Percentiles rank a stretch among this genome's conserved stretches.
Conservation (phyloP, 1,140 invertebrate genomes). For the Aphis gossypii region DNA sequence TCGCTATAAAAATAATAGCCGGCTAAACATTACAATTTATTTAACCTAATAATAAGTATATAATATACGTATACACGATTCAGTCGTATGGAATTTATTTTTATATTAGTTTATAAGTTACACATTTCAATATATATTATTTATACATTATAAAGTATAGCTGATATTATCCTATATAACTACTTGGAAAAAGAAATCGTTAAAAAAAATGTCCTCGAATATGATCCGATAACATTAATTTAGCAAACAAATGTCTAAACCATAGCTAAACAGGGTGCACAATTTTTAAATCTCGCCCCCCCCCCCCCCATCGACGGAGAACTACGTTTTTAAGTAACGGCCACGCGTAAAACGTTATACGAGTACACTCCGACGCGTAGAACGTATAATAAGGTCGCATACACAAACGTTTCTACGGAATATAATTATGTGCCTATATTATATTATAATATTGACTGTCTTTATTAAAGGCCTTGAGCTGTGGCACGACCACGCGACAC, state of each 20-base stretch:
- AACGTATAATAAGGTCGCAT: not conserved
- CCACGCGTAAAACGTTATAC: not conserved
- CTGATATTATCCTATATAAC: too few relatives aligned
- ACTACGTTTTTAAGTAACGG: not conserved
- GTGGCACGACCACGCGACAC: not conserved
- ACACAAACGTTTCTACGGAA: not conserved
- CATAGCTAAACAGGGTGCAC: too few relatives aligned
- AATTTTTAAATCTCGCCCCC: too few relatives aligned
- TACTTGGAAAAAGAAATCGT: not conserved
- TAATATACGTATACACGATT: not conserved
- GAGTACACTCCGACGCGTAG: too few relatives aligned
- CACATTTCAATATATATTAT: too few relatives aligned
- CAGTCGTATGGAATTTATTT: not conserved
- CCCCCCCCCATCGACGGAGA: too few relatives aligned
- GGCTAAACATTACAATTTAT: not conserved
- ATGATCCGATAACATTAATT: not conserved
- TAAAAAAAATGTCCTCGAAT: not conserved
- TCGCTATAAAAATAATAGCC: not conserved
- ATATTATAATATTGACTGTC: too few relatives aligned
- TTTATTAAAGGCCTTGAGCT: not conserved
- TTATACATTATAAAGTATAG: not conserved
- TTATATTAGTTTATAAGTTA: not conserved
- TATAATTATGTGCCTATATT: not conserved
- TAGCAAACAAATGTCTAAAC: too few relatives aligned
- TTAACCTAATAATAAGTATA: slow-evolving; percentile 1